Evolutionary conservation across 2,113 vertebrate genomes (phyloP), one percentile per base, ranked within the genome.

Genomic region (Ophiodon elongatus): DNA sequence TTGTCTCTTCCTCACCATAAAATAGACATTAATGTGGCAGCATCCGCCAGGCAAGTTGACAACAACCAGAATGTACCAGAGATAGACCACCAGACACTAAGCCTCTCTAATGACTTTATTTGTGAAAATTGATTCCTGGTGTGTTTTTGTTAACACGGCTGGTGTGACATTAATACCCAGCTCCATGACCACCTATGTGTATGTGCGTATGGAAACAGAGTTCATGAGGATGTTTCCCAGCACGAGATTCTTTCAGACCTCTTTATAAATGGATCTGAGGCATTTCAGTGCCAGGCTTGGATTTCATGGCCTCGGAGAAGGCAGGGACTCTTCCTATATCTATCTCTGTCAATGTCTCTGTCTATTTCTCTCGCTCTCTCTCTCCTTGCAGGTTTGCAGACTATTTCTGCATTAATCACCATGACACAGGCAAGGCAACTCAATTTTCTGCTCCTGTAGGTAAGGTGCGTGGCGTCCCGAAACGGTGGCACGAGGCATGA

Each of bases 361-460:
- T 88, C 80, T 89, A 73, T 89, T 79, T 88, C 84, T 85, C 68
- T 52, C 41, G 25, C 85, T 11, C 67, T 35, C 54, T 91, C 84
- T 67, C 70, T 71, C 77, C 95, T 97, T 95, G 94, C 96, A 97
- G 96, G 96, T 97, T 97, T 95, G 95, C 96, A 96, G 97, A 97
- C 97, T 98, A 98, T 97, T 98, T 97, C 97, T 97, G 97, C 97
- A 99, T 99, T 98, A 98, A 99, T 99, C 98, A 98, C 97, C 97
- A 97, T 98, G 98, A 98, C 97, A 98, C 97, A 98, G 96, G 96
- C 97, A 98, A 98, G 97, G 98, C 98, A 98, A 98, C 97, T 98
- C 97, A 98, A 99, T 99, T 98, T 99, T 99, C 97, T 99, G 98
- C 98, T 97, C 97, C 97, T 96, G 97, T 99, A 98, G 97, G 97